Evolutionary conservation across 1,140 invertebrate genomes (phyloP), one percentile per base, ranked within the genome.

Genomic region (Drosophila littoralis): DNA sequence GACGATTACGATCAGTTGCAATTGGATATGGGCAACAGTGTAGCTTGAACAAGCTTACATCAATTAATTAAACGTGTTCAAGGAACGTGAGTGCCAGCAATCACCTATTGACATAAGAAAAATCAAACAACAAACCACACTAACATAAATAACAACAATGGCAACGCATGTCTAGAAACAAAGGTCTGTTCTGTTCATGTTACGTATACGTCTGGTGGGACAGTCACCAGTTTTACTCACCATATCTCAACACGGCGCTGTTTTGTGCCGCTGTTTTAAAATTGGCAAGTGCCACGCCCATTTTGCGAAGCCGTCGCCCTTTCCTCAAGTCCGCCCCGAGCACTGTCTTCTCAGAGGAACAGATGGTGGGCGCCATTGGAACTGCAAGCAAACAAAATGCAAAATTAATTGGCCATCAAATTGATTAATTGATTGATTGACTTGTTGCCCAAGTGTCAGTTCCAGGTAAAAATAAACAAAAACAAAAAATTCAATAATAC

Each of bases 61-160:
- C 84, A 88, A 88, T 89, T 89, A 88, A 84, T 89, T 88, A 88
- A 89, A 77, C 77, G 69, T 83, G 80, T 70, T 45, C 83, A 66
- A 77, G 79, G 77, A 88, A 88, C 84, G 83, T 88, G 83, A 88
- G 84, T 35, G 36, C 36, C 35, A 35, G 35, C 28, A 38, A 8
- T 36, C 22, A 35, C 17, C 40, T 40, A n/a, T 35, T 13, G 13
- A 35, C 4, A 42, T 55, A 54, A 50, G 22, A 28, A 28, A 58
- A 51, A 43, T 12, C 12, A 2, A 63, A 22, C 12, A 57, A 50
- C 17, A 58, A 28, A 55, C 52, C 54, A 48, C 59, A 43, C 22
- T 22, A 22, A 22, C 22, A 22, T 3, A 22, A 22, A 22, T 22
- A 28, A 60, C 52, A 59, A 43, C 59, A 43, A 51, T 38, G 33